phyloP scores from a whole-genome alignment of 2,797 vertebrate species.

The Cuniculus paca region DNA sequence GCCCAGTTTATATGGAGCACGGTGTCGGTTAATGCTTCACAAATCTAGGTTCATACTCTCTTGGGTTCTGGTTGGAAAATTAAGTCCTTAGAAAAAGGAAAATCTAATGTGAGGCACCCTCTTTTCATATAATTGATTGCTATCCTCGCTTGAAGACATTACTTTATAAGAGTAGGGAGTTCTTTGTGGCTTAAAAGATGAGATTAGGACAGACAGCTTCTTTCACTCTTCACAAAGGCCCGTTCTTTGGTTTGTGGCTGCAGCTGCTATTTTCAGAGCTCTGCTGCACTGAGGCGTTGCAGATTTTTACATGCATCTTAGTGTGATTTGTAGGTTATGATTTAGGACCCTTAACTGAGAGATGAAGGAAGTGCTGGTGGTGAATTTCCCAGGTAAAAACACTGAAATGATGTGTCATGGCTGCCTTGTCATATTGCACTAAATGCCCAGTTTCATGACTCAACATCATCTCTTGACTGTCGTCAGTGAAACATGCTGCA shows the following conservation, averaged over 20 bases:
- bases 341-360: background rate
- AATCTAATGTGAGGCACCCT: background rate
- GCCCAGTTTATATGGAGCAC: background rate
- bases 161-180: background rate
- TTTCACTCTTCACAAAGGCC: conserved; percentile 74
- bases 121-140: conserved; percentile 35
- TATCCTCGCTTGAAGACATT: background rate
- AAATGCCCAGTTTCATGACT: background rate
- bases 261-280: conserved; percentile 68
- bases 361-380: background rate
- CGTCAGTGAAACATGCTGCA: background rate
- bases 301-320: background rate
- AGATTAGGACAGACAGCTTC: conserved; percentile 57
- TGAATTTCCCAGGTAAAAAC: background rate
- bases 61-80: conserved; percentile 30
- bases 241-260: conserved; percentile 61
- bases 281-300: background rate
- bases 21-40: background rate
- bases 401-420: accelerated
- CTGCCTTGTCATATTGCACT: background rate
- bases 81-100: conserved; percentile 41
- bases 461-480: background rate
- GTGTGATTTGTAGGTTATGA: background rate
- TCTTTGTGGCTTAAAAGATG: conserved; percentile 59
- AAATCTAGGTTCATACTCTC: background rate